Evolutionary conservation across 2,113 vertebrate genomes (phyloP).

Genomic region (Alligator mississippiensis): DNA sequence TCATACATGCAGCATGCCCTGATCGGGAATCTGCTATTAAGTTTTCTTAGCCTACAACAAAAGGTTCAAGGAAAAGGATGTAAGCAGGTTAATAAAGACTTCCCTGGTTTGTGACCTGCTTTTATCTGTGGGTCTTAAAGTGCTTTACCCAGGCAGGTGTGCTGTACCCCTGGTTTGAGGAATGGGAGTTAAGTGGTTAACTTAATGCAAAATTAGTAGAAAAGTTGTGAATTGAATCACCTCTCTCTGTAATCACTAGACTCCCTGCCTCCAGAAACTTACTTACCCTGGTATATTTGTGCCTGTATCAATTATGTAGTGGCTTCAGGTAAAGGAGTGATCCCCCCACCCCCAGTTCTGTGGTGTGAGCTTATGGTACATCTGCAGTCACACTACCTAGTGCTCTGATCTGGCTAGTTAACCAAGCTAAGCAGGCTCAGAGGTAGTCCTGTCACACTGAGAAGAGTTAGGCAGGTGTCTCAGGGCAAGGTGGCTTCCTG

Average conservation of each 20-base stretch:
- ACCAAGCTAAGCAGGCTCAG: too few relatives aligned
- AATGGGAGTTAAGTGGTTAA: not conserved
- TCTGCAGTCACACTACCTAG: rapidly evolving
- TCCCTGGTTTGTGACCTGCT: not conserved
- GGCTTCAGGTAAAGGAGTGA: not conserved
- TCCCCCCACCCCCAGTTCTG: not conserved
- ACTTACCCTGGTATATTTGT: not conserved
- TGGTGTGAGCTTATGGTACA: not conserved
- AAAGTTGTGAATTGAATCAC: not conserved
- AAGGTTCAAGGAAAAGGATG: not conserved
- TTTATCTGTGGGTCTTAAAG: not conserved
- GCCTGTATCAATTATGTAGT: not conserved
- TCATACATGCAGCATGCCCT: not conserved
- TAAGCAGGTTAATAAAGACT: not conserved
- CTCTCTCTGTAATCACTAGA: not conserved
- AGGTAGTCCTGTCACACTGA: too few relatives aligned
- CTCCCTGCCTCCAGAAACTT: not conserved
- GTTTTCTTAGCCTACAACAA: conserved; percentile 10
- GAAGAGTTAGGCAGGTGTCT: not conserved
- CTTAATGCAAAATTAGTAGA: not conserved
- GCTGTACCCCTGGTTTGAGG: not conserved
- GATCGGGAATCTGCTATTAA: not conserved
- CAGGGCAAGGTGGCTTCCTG: rapidly evolving
- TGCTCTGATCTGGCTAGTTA: not conserved
- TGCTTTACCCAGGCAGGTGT: not conserved